Evolutionary conservation across 2,888 invertebrate genomes (phyloP), one percentile per base, ranked within the genome.

Genomic region (Tenthredo amoena): DNA sequence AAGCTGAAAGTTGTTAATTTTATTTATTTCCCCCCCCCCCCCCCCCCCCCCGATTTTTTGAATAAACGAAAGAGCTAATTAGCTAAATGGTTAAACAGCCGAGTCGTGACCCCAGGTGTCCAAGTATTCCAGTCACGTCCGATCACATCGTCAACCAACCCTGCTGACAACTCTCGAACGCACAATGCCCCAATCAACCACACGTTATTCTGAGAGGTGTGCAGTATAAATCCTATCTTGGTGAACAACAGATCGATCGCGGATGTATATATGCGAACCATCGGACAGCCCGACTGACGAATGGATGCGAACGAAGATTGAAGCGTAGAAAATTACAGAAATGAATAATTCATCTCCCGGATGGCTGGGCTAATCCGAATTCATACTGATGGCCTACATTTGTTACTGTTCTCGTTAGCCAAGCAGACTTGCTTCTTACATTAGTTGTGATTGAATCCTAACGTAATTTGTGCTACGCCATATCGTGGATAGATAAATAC

Each of bases 271-370:
- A 40, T 71, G 62, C 15, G 62, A 65, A 37, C 62, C 77, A n/a
- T 21, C 18, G 83, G 21, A n/a, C 26, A 68, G 68, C 31, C 26
- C 31, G 40, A 34, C 83, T 7, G 65, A 40, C 26, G 47, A 47
- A 31, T 71, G 83, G 83, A 81, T 76, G 21, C 76, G 43, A 47
- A 74, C 71, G 86, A 86, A 88, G 87, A 87, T 86, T 84, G 85
- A 87, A 87, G 84, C 85, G 85, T 87, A 86, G 88, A 88, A 87
- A 87, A 88, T 88, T 86, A 86, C 85, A 72, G 65, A 65, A 74
- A 86, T 88, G 86, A 88, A 88, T 88, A 86, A 88, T 88, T 88
- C 88, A 88, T 87, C 62, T 74, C 76, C 50, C 84, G 82, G 84
- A 68, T 86, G 68, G 77, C 83, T 84, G 84, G 58, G 81, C 79